Base-by-base conservation (phyloP, 2,113 vertebrate species). In the Xiphophorus maculatus region DNA sequence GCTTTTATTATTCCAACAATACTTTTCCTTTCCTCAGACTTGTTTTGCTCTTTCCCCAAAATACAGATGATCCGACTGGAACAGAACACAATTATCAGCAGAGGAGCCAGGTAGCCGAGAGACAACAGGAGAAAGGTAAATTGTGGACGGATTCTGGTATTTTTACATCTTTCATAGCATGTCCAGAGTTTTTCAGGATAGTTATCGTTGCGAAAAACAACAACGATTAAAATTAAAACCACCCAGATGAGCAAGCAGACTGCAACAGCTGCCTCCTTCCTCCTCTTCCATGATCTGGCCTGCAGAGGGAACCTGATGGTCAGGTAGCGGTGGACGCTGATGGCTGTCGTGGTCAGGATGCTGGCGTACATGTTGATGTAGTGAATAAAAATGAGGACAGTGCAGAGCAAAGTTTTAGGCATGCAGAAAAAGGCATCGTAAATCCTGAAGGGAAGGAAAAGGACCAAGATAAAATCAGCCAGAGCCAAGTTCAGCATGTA, bases 281-380 rank as follows among this genome's bases (percentile, higher is more conserved):
- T 91, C 71, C n/a, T 54, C 28, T 64, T 71, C 71, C 82, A 79
- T 0, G 58, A 42, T 42, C 84, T 89, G 58, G 68, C 37, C 14
- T 40, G 70, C 65, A 93, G 63, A 0, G 93, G 94, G 63, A 93
- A 93, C 70, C 35, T 90, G 62, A 94, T 37, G 0, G 25, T 42
- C n/a, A 93, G 19, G 62, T 84, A 93, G 27, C 93, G 90, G 3
- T 94, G 91, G 40, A 90, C 14, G 22, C 93, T 93, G 87, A 94
- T 91, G 78, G 87, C 91, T 0, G 69, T 65, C 13, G 84, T 87
- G 25, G 88, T 93, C 69, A 90, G 19, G 58, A 94, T 93, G 83
- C 94, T 94, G 71, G 83, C 76, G 40, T 94, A 94, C 93, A 94
- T 94, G 90, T 93, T 95, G 60, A 77, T 17, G 80, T 29, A 94